A percentile compares a stretch with the other conserved stretches of the same genome.
Conservation (phyloP, 2,888 invertebrate species). For the Eristalis arbustorum region DNA sequence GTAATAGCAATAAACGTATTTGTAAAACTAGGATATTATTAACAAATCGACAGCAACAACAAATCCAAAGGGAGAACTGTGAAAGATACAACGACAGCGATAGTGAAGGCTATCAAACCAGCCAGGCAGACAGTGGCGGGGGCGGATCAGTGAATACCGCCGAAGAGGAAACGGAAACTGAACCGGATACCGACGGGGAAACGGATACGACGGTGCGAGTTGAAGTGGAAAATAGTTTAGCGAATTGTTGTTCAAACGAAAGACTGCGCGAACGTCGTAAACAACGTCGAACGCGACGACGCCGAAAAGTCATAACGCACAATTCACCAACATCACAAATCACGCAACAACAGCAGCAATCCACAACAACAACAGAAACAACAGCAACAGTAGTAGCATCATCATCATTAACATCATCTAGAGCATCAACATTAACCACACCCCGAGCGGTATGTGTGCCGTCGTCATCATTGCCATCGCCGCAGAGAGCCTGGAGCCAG, state of each 20-base stretch:
- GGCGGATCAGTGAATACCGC: neutral
- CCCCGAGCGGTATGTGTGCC: conserved; percentile 15
- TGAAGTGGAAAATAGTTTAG: conserved; percentile 12
- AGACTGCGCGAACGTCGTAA: conserved; percentile 77
- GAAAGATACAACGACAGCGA: conserved; percentile 61
- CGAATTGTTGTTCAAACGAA: conserved; percentile 73
- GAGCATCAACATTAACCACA: conserved; percentile 59
- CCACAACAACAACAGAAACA: conserved; percentile 32
- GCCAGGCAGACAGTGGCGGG: neutral
- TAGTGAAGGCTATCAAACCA: conserved; percentile 40
- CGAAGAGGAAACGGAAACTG: neutral
- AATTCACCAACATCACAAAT: conserved; percentile 11
- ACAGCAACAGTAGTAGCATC: conserved; percentile 50
- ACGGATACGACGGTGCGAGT: neutral
- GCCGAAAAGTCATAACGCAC: conserved; percentile 73
- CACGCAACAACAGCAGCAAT: conserved; percentile 7
- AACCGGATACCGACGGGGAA: neutral
- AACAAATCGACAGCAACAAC: conserved; percentile 72
- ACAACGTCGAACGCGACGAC: conserved; percentile 76
- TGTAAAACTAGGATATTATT: conserved; percentile 52
- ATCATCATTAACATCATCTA: conserved; percentile 57
- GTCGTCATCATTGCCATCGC: conserved; percentile 19
- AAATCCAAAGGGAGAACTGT: conserved; percentile 69
- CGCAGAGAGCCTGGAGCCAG: conserved; percentile 54
- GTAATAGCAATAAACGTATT: conserved; percentile 65